Conservation (phyloP, 2,888 invertebrate genomes). For the Volucella inanis region DNA sequence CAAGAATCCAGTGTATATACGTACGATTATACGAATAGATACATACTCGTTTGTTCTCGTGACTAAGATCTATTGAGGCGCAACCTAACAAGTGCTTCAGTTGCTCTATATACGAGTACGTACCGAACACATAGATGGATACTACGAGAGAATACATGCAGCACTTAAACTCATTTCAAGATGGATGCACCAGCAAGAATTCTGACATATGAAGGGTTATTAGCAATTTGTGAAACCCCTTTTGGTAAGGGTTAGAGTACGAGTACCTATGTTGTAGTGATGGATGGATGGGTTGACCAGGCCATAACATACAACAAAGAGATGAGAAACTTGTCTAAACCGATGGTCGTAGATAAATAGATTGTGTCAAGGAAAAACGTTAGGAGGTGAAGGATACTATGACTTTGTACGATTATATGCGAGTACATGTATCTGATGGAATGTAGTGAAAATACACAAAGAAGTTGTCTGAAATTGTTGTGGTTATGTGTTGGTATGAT, state of each 20-base stretch:
- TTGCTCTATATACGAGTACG: not conserved
- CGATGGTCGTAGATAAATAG: slow-evolving; percentile 18
- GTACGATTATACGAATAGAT: not conserved
- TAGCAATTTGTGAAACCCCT: slow-evolving; percentile 28
- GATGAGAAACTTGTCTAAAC: slow-evolving; percentile 38
- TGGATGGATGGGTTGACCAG: not conserved
- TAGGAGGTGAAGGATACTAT: slow-evolving; percentile 41
- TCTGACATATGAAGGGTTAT: slow-evolving; percentile 52
- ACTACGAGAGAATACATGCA: not conserved
- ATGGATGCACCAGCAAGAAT: slow-evolving; percentile 37
- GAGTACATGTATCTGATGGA: not conserved
- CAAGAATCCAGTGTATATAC: too few species aligned
- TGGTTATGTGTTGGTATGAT: too few species aligned
- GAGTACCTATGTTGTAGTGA: slow-evolving; percentile 1
- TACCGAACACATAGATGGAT: not conserved
- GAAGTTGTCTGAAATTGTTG: not conserved
- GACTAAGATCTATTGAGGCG: slow-evolving; percentile 33
- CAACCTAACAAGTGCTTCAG: slow-evolving; percentile 55
- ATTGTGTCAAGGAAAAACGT: slow-evolving; percentile 39
- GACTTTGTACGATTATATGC: not conserved
- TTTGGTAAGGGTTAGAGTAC: not conserved
- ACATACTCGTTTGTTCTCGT: not conserved
- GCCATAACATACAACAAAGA: not conserved
- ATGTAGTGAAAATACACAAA: not conserved
- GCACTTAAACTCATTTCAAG: slow-evolving; percentile 61